Conservation (phyloP, 2,888 invertebrate species). For the Harpalus rubripes region DNA sequence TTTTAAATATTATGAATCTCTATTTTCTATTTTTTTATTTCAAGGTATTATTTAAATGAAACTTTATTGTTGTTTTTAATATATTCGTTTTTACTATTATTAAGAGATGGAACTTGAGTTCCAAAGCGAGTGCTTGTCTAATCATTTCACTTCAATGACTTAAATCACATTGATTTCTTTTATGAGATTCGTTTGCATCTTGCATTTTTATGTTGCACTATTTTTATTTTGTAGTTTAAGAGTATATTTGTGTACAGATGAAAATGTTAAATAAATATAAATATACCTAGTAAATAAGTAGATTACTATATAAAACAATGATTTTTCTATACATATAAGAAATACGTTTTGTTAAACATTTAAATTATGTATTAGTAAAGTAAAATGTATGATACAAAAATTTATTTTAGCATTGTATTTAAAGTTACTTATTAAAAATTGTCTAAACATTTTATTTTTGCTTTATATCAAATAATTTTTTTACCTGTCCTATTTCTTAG, state of each 20-base stretch:
- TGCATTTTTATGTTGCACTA: conserved; percentile 38
- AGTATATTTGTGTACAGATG: conserved; percentile 36
- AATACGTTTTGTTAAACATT: conserved; percentile 1
- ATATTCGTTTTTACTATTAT: background rate
- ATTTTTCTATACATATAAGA: background rate
- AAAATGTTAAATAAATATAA: conserved; percentile 8
- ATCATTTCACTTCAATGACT: conserved; percentile 33
- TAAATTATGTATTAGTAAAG: conserved; percentile 2
- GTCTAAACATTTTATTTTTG: background rate
- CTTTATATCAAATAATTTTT: too few relatives aligned
- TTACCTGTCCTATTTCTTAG: too few relatives aligned
- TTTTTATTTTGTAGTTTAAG: conserved; percentile 15
- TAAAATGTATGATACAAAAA: background rate
- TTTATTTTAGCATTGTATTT: conserved; percentile 7
- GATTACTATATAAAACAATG: background rate
- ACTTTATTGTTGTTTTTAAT: conserved; percentile 31
- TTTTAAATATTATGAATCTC: conserved; percentile 8
- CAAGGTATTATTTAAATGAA: conserved; percentile 36
- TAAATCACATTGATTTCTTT: conserved; percentile 54
- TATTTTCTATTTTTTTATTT: conserved; percentile 26
- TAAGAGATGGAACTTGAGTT: conserved; percentile 25
- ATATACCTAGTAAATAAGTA: background rate
- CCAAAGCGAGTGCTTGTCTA: conserved; percentile 51
- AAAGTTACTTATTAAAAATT: conserved; percentile 2
- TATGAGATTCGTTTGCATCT: conserved; percentile 23